Evolutionary conservation across 2,797 vertebrate species (phyloP).

Genomic region (Sebastiscus tertius): DNA sequence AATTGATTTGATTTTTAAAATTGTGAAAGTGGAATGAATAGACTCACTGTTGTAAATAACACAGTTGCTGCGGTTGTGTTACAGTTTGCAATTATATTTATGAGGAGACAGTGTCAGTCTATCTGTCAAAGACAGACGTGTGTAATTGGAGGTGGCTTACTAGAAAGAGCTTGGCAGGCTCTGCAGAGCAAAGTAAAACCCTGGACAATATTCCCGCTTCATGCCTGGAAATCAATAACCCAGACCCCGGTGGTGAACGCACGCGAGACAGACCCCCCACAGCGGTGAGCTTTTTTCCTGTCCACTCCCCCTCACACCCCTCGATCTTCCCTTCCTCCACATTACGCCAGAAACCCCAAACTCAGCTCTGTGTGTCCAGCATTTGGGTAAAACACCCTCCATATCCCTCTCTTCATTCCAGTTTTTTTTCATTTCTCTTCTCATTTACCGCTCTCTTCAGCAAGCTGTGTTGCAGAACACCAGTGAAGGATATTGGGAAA

Average conservation of each 20-base stretch:
- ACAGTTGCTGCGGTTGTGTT: not conserved
- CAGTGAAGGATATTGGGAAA: conserved; percentile 66
- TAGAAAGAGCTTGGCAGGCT: conserved; percentile 73
- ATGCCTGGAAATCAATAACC: conserved; percentile 81
- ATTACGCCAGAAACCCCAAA: conserved; percentile 42
- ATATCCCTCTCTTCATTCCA: not conserved
- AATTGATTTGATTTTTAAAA: not conserved
- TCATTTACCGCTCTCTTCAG: conserved; percentile 41
- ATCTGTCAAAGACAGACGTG: conserved; percentile 26
- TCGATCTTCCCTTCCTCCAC: conserved; percentile 25
- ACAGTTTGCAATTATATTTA: conserved; percentile 21
- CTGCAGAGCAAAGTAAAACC: conserved; percentile 66
- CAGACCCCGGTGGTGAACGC: conserved; percentile 68
- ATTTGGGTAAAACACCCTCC: not conserved
- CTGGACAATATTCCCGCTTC: conserved; percentile 72
- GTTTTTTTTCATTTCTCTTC: conserved; percentile 19
- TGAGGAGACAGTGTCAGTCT: conserved; percentile 33
- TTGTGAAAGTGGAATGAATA: conserved; percentile 4
- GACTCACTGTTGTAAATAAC: conserved; percentile 17
- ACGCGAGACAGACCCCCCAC: conserved; percentile 79
- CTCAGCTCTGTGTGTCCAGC: conserved; percentile 23
- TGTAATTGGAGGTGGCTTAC: conserved; percentile 62
- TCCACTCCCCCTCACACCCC: conserved; percentile 31
- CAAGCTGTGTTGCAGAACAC: conserved; percentile 12
- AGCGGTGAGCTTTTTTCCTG: conserved; percentile 33